Evolutionary conservation across 2,888 invertebrate species (phyloP).

Genomic region (Nebria salina): DNA sequence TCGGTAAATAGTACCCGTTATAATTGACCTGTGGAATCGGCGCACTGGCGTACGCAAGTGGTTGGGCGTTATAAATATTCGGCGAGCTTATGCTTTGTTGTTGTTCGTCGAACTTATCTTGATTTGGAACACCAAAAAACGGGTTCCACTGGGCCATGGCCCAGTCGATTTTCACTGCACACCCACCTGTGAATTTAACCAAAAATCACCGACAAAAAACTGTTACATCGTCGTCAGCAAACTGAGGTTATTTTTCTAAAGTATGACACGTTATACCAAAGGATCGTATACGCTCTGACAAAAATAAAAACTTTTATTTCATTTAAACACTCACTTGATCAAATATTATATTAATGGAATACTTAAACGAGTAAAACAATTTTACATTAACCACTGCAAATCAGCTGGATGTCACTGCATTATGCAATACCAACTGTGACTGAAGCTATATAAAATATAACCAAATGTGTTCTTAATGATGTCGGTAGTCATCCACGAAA

Average conservation of each 20-base stretch:
- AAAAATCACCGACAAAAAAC: not conserved
- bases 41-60: constrained; percentile 26
- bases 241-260: not conserved
- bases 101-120: constrained; percentile 35
- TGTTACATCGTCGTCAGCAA: not conserved
- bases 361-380: not conserved
- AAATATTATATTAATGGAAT: not conserved
- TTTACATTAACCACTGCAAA: not conserved
- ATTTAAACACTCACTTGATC: not conserved
- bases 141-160: constrained; percentile 48
- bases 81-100: constrained; percentile 36
- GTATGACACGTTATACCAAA: not conserved
- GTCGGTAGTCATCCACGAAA: too few species aligned
- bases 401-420: not conserved
- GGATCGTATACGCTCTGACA: not conserved
- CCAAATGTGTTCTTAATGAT: too few species aligned
- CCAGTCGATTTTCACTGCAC: not conserved
- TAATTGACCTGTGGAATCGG: constrained; percentile 32
- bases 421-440: not conserved
- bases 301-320: not conserved
- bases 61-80: constrained; percentile 34
- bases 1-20: constrained; percentile 37
- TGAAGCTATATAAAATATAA: not conserved
- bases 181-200: not conserved
- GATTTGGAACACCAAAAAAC: constrained; percentile 42